Evolutionary conservation across 1,140 invertebrate genomes (phyloP).

Genomic region (Notospermus geniculatus): DNA sequence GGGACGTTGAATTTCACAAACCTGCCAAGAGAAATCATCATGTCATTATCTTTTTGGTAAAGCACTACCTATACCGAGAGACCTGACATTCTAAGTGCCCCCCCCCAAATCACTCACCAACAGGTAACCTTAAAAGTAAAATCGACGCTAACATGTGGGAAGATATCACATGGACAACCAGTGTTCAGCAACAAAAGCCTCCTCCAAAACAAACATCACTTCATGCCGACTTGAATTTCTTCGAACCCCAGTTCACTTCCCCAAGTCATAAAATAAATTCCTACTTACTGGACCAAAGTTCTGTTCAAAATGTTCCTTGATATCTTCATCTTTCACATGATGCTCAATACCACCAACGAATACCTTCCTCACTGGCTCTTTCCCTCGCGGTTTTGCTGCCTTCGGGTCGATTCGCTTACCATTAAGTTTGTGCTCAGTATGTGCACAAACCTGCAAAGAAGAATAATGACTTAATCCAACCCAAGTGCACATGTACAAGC

Average conservation of each 20-base stretch:
- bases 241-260: no score
- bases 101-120: no score
- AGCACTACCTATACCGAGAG: neutral
- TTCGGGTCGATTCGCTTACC: conserved; percentile 93
- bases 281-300: neutral
- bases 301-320: conserved; percentile 63
- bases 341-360: conserved; percentile 90
- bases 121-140: no score
- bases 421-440: conserved; percentile 83
- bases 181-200: no score
- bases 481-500: neutral
- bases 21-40: conserved; percentile 68
- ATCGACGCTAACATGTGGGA: no score
- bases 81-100: neutral
- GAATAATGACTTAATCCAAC: conserved; percentile 8
- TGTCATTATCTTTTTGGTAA: neutral
- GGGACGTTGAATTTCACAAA: conserved; percentile 41
- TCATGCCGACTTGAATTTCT: no score
- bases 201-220: no score
- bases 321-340: conserved; percentile 88
- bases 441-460: conserved; percentile 64
- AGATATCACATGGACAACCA: no score
- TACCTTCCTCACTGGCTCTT: conserved; percentile 52
- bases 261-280: no score
- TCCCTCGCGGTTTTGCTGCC: conserved; percentile 79